phyloP scores from a whole-genome alignment of 2,797 vertebrate species.

The Xyrichtys novacula region DNA sequence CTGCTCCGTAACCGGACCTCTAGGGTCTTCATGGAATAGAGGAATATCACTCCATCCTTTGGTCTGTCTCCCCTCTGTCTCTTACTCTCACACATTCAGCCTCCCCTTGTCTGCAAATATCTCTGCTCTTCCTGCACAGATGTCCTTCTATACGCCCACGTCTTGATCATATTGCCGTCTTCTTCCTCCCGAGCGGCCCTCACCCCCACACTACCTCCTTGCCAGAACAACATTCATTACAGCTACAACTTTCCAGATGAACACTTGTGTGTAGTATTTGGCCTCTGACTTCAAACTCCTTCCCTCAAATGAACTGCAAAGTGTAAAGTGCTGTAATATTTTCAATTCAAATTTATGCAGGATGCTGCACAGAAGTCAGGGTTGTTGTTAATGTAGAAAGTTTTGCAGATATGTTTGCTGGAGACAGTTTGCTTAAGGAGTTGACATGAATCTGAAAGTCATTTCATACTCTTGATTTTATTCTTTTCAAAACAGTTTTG shows the following conservation, averaged over 20 bases:
- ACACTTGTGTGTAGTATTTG: background rate
- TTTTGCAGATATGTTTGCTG: too few relatives aligned
- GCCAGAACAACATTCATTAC: conserved; percentile 32
- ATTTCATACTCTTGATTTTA: too few relatives aligned
- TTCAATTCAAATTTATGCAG: conserved; percentile 4
- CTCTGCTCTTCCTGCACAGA: conserved; percentile 35
- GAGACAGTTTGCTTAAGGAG: too few relatives aligned
- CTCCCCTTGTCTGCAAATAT: conserved; percentile 25
- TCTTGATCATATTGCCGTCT: conserved; percentile 48
- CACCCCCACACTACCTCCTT: conserved; percentile 45
- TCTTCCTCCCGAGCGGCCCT: conserved; percentile 52
- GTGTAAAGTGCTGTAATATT: background rate
- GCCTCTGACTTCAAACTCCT: conserved; percentile 13
- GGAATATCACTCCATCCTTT: conserved; percentile 14
- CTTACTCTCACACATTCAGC: conserved; percentile 15
- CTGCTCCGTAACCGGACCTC: conserved; percentile 37
- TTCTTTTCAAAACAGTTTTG: too few relatives aligned
- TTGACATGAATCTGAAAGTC: too few relatives aligned
- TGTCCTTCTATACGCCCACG: conserved; percentile 57
- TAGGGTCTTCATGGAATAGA: conserved; percentile 20
- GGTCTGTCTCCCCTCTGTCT: conserved; percentile 10
- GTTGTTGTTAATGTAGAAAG: too few relatives aligned
- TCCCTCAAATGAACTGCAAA: background rate
- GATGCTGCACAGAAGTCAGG: background rate
- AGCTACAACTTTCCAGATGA: conserved; percentile 45